Evolutionary conservation across 2,797 vertebrate genomes (phyloP), one percentile per base, ranked within the genome.

Genomic region (Brachyalestes nurse): DNA sequence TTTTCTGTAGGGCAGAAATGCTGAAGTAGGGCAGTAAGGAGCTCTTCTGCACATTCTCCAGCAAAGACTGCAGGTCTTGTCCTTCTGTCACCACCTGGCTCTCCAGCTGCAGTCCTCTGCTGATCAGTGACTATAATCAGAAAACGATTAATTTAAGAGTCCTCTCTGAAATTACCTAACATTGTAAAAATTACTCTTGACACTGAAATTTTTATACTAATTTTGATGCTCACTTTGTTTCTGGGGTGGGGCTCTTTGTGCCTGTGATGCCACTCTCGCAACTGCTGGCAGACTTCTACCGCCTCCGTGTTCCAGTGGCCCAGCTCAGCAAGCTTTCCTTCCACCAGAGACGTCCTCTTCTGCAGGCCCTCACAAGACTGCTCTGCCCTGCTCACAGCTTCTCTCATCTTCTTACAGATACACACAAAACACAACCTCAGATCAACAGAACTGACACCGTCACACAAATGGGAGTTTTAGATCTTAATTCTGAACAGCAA

Each of bases 81-180:
- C 91, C 90, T 14, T 89, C 90, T 83, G 88, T 88, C 72, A 88
- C 86, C 66, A 95, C 40, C 72, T 93, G 91, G 1, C 91, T 90
- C 80, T 90, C 90, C 53, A 91, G 91, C 0, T 86, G 90, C 47
- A 90, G 74, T 62, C 93, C 93, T 80, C 88, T 92, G 79, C 90
- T 89, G 87, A 93, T 79, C 83, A 96, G 87, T 13, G 70, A 83
- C 95, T 96, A 10, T 19, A 6, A 38, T 13, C 5, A 65, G 34
- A 80, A n/a, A 47, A 76, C n/a, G 28, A 21, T 0, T 65, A 9
- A 75, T 25, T 45, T 1, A 64, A 77, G 60, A 28, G 0, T 66
- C 51, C 25, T 10, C n/a, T 67, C 58, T 49, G 9, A 72, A 60
- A 70, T 65, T 38, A 28, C 53, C 19, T 12, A 0, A 34, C 34